Base-by-base conservation (phyloP, 2,797 vertebrate genomes). In the Numenius phaeopus region DNA sequence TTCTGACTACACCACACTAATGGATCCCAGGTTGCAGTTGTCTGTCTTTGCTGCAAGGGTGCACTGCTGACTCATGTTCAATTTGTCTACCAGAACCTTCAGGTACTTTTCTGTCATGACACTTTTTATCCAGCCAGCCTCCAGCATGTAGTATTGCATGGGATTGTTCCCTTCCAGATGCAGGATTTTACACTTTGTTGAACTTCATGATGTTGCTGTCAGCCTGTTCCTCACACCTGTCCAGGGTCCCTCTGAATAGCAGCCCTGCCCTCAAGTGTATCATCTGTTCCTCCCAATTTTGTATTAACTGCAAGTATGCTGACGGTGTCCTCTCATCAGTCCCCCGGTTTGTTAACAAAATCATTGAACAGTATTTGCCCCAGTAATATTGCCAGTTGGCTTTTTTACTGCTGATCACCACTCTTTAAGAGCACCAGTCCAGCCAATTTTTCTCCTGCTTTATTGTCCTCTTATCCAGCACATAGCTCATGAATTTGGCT, bases 111-210 rank as follows among this genome's bases (percentile, higher is more conserved):
- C 34, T 69, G 27, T 49, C 47, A 71, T 40, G 9, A 8, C 17
- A 9, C 37, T 88, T 90, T 75, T 21, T 67, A 42, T 27, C 29
- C 46, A 82, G 40, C 42, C 29, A 34, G 19, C 23, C 9, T 11
- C 11, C 42, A 84, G 44, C 5, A 50, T 61, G 5, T 20, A 44
- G 7, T 24, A 40, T 47, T 73, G 14, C 9, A 16, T 42, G 13
- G 34, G 6, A 10, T 95, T 72, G 44, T 87, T 94, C 3, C 1
- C 10, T 92, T 67, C 44, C 81, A 84, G 83, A 79, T 88, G 88
- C 58, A 87, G 32, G 42, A 90, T 94, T 95, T 96, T 87, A 92
- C 88, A 90, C 86, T 2, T 92, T n/a, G 24, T 57, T 89, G 69
- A 94, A 82, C 27, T 90, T 72, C 11, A 3, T 84, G 46, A 66